Evolutionary conservation across 2,888 invertebrate genomes (phyloP).

Genomic region (Lacanobia oleracea): DNA sequence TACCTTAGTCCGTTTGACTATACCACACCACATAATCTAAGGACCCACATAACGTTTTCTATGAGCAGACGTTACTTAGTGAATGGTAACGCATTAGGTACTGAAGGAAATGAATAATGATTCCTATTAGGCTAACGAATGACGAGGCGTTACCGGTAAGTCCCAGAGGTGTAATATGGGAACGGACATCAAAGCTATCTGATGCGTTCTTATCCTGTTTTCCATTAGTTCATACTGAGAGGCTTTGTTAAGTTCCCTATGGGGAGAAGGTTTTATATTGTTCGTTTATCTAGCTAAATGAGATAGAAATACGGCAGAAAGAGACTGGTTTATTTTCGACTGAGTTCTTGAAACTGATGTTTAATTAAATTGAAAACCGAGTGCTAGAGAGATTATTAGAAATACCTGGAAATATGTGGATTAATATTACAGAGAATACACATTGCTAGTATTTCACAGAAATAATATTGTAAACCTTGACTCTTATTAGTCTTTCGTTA

Average conservation of each 20-base stretch:
- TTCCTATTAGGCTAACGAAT: constrained; percentile 79
- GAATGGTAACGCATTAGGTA: constrained; percentile 79
- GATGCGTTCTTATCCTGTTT: constrained; percentile 38
- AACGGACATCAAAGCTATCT: constrained; percentile 62
- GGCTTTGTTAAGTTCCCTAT: constrained; percentile 16
- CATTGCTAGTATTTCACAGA: neutral
- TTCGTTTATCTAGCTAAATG: constrained; percentile 17
- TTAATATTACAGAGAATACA: neutral
- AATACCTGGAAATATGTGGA: neutral
- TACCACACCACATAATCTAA: neutral
- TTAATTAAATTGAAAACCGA: neutral
- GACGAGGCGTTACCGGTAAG: constrained; percentile 66
- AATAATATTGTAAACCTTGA: neutral
- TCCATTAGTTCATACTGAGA: constrained; percentile 28
- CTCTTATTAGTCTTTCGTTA: neutral
- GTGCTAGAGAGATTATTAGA: neutral
- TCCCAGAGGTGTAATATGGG: constrained; percentile 63
- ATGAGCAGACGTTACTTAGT: constrained; percentile 68
- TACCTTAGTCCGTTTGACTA: neutral
- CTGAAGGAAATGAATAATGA: constrained; percentile 79
- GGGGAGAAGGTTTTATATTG: constrained; percentile 16
- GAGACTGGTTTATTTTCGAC: neutral
- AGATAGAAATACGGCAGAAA: neutral
- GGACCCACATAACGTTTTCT: constrained; percentile 56
- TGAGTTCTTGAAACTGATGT: neutral